Evolutionary conservation across 2,888 invertebrate genomes (phyloP).

Genomic region (Xestia c-nigrum): DNA sequence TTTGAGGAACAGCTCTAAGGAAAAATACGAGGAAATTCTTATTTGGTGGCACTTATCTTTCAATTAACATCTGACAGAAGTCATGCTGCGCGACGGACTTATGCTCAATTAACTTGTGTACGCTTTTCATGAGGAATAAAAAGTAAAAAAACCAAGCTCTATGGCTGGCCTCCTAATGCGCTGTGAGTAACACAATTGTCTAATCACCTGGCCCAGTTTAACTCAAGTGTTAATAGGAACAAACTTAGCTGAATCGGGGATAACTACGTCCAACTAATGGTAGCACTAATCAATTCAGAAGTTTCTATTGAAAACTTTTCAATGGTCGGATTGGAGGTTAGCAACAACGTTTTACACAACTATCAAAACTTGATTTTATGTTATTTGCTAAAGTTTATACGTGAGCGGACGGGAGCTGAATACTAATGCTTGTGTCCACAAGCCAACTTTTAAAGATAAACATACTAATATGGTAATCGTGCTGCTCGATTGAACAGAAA

Average conservation of each 20-base stretch:
- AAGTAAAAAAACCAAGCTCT: slow-evolving; percentile 23
- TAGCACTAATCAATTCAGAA: slow-evolving; percentile 70
- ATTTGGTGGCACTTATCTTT: slow-evolving; percentile 81
- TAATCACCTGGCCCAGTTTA: slow-evolving; percentile 54
- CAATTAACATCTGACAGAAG: slow-evolving; percentile 80
- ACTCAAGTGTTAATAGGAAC: slow-evolving; percentile 56
- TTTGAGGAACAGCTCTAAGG: slow-evolving; percentile 80
- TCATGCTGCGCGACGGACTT: slow-evolving; percentile 40
- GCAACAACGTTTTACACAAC: slow-evolving; percentile 62
- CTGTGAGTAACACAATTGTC: slow-evolving; percentile 36
- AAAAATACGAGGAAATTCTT: slow-evolving; percentile 78
- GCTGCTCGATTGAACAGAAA: slow-evolving; percentile 49
- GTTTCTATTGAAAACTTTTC: slow-evolving; percentile 68
- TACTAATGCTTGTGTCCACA: slow-evolving; percentile 55
- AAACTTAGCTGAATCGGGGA: slow-evolving; percentile 64
- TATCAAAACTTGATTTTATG: slow-evolving; percentile 66
- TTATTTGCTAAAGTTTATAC: slow-evolving; percentile 66
- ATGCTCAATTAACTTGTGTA: slow-evolving; percentile 51
- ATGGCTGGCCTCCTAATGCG: slow-evolving; percentile 8
- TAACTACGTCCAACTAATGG: slow-evolving; percentile 67
- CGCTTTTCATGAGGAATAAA: slow-evolving; percentile 41
- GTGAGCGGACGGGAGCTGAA: slow-evolving; percentile 47
- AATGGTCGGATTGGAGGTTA: slow-evolving; percentile 65
- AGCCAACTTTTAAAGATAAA: slow-evolving; percentile 56
- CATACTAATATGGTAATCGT: slow-evolving; percentile 52